A percentile compares a stretch with the other conserved stretches of the same genome.
phyloP scores from a whole-genome alignment of 37 sponge, comb jelly and placozoan genomes.

The Theonella swinhoei region DNA sequence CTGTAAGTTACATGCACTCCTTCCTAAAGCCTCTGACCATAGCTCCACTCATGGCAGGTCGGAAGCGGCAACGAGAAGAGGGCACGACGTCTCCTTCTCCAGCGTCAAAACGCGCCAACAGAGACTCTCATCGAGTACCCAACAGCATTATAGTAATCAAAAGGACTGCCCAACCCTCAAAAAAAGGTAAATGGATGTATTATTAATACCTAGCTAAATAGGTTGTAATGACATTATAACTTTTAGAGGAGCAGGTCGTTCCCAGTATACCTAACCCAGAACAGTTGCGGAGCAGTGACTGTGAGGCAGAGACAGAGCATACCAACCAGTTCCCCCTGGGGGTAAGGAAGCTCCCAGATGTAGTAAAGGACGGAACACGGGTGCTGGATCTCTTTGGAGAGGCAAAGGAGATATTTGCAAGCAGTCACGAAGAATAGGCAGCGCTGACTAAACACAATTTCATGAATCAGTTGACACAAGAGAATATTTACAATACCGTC shows the following conservation, averaged over 20 bases:
- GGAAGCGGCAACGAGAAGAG: not conserved
- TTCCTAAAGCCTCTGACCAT: no score
- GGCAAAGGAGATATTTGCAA: conserved; percentile 62
- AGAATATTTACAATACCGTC: no score
- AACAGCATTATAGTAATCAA: not conserved
- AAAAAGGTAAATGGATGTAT: not conserved
- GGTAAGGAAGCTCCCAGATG: not conserved
- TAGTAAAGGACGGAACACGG: not conserved
- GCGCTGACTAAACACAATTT: no score
- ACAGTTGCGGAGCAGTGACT: not conserved
- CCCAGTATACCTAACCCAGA: conserved; percentile 1
- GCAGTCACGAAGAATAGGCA: conserved; percentile 40
- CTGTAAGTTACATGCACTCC: no score
- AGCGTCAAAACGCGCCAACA: not conserved
- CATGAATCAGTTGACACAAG: no score
- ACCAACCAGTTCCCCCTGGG: not conserved
- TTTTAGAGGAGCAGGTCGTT: conserved; percentile 48
- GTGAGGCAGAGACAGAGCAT: not conserved
- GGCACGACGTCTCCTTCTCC: not conserved
- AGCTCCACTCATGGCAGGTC: not conserved
- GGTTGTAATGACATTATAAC: no score
- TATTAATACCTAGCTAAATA: no score
- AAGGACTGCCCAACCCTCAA: not conserved
- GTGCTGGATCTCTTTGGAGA: conserved; percentile 53
- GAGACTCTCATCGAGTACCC: not conserved